Conservation (phyloP, 2,113 vertebrate genomes). For the Oenanthe melanoleuca region DNA sequence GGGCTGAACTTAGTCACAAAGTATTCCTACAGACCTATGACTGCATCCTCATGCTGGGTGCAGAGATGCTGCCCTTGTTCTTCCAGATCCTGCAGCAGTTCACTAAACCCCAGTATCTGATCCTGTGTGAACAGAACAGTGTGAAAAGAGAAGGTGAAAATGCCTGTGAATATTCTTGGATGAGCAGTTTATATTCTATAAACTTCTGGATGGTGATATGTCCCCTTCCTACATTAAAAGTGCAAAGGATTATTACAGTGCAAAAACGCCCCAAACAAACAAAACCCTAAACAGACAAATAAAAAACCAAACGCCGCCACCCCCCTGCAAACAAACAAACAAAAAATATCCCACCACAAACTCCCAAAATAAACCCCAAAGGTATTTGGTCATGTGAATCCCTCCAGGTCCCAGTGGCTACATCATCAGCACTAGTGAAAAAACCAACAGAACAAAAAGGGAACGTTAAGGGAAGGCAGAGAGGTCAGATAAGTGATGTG, state of each 20-base stretch:
- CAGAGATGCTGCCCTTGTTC: neutral
- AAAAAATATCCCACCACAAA: neutral
- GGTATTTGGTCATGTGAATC: neutral
- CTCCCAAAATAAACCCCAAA: neutral
- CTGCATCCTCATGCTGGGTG: neutral
- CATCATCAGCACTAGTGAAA: neutral
- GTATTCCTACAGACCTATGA: neutral
- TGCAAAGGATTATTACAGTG: neutral
- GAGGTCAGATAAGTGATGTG: neutral
- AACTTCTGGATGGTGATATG: neutral
- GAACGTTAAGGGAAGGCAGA: neutral
- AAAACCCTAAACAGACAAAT: neutral
- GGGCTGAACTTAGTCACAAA: neutral
- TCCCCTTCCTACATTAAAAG: neutral
- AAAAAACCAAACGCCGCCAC: neutral
- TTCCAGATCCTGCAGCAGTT: neutral
- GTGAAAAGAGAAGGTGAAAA: neutral
- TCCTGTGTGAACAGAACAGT: neutral
- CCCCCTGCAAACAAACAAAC: neutral
- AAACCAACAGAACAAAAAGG: neutral
- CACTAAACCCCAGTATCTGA: neutral
- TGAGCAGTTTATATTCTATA: neutral
- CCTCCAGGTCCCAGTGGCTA: too few relatives aligned
- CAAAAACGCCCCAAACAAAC: neutral
- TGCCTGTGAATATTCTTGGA: neutral